Conservation (phyloP, 2,113 vertebrate species). For the Xenopus laevis region DNA sequence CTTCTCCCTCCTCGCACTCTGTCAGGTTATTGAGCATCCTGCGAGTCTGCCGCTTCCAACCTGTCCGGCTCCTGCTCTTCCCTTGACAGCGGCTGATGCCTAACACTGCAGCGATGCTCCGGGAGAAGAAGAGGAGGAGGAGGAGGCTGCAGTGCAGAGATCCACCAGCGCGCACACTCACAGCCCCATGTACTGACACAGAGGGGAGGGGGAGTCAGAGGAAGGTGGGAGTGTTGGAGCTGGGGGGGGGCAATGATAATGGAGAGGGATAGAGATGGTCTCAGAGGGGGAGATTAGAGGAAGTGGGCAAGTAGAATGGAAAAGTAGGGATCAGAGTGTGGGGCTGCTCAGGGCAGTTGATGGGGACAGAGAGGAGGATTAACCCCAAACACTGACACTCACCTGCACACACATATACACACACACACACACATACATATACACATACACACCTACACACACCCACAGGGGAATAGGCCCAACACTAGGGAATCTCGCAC, state of each 20-base stretch:
- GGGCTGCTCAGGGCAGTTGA: no score
- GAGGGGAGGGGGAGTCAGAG: slow-evolving; percentile 43
- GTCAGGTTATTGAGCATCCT: slow-evolving; percentile 96
- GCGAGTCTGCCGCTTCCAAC: slow-evolving; percentile 36
- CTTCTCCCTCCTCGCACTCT: slow-evolving; percentile 91
- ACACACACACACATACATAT: no score
- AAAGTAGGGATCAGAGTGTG: background rate
- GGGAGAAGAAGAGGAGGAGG: slow-evolving; percentile 56
- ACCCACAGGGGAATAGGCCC: no score
- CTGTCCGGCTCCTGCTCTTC: slow-evolving; percentile 35
- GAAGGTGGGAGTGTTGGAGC: background rate
- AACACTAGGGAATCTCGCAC: no score
- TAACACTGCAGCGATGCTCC: slow-evolving; percentile 57
- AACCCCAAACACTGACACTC: no score
- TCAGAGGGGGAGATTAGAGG: slow-evolving; percentile 1
- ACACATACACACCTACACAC: no score
- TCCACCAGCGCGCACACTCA: slow-evolving; percentile 68
- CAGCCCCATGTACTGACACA: slow-evolving; percentile 56
- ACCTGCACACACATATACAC: no score
- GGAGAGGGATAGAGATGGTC: background rate
- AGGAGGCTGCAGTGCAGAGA: slow-evolving; percentile 85
- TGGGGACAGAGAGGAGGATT: no score
- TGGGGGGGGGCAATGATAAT: background rate
- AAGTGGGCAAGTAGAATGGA: background rate
- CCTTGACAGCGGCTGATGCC: slow-evolving; percentile 45